Percentiles rank a stretch among this genome's conserved stretches.
Evolutionary conservation across 2,888 invertebrate genomes (phyloP).

Genomic region (Dryadula phaetusa): DNA sequence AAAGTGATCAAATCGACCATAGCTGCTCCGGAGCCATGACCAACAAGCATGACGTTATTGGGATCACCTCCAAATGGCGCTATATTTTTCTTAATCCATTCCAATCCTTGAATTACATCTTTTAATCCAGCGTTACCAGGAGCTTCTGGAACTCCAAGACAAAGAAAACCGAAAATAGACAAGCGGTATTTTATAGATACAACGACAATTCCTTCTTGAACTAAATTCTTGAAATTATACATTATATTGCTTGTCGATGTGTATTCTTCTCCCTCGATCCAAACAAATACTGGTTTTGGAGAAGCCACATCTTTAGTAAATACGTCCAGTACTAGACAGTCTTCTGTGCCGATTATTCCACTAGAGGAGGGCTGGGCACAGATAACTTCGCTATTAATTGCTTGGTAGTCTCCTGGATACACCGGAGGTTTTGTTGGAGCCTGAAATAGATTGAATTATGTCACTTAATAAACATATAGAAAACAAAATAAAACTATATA

Average conservation of each 20-base stretch:
- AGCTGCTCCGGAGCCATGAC: conserved; percentile 91
- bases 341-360: conserved; percentile 69
- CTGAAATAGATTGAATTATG: conserved; percentile 49
- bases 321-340: conserved; percentile 69
- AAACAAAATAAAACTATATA: not conserved
- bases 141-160: conserved; percentile 82
- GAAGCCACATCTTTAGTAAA: conserved; percentile 62
- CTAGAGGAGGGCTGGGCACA: conserved; percentile 66
- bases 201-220: conserved; percentile 87
- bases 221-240: conserved; percentile 83
- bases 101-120: conserved; percentile 91
- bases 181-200: conserved; percentile 87
- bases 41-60: conserved; percentile 89
- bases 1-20: conserved; percentile 73
- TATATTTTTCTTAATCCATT: conserved; percentile 90
- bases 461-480: not conserved
- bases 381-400: conserved; percentile 57
- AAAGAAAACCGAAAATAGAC: conserved; percentile 90
- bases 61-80: conserved; percentile 90
- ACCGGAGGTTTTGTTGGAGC: conserved; percentile 52
- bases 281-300: conserved; percentile 69
- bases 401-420: conserved; percentile 56
- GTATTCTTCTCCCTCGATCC: conserved; percentile 71
- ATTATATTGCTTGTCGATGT: conserved; percentile 52
- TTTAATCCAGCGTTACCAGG: conserved; percentile 94